Base-by-base conservation (phyloP, 2,888 invertebrate species). In the Dryocosmus kuriphilus region DNA sequence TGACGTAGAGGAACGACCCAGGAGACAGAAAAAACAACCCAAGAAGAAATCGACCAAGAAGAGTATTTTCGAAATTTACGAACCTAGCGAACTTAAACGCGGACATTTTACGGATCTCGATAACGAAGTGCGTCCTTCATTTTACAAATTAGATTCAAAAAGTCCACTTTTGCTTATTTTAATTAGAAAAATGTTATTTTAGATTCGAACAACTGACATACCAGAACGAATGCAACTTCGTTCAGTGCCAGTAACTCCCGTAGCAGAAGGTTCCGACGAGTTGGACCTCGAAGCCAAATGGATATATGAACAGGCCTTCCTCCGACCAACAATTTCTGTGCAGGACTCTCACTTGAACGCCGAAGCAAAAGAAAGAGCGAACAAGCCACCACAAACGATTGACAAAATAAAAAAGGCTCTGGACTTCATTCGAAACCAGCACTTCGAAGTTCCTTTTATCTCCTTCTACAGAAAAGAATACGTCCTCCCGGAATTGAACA, bases 401-500 rank as follows among this genome's bases (percentile, higher is more conserved):
- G 95, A 94, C n/a, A 98, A 98, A 92, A 99, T 99, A 75, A 95
- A 96, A 65, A 98, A 98, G 91, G 98, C 98, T 0, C 92, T 99
- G 30, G 98, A 98, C 88, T 98, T 98, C 89, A 98, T 99, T 95
- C 93, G 99, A 60, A 98, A 98, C 90, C 97, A 98, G 88, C 96
- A 97, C 71, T 93, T 98, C 83, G 99, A 99, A 93, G 98, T 99
- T 61, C 99, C 99, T 0, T 99, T 99, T 91, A 99, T 99, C 86
- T 98, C 98, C 0, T 99, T 98, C 92, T 99, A 99, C 90, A 94
- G 99, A 35, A 99, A 99, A 91, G 99, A 99, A 91, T 98, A 98
- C 87, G 98, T 99, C 0, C 96, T 97, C 87, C 98, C 98, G 0
- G 98, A 99, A 88, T 92, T 99, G 30, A 97, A 95, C 85, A 97